Evolutionary conservation across 2,797 vertebrate genomes (phyloP).

Genomic region (Tamandua tetradactyla): DNA sequence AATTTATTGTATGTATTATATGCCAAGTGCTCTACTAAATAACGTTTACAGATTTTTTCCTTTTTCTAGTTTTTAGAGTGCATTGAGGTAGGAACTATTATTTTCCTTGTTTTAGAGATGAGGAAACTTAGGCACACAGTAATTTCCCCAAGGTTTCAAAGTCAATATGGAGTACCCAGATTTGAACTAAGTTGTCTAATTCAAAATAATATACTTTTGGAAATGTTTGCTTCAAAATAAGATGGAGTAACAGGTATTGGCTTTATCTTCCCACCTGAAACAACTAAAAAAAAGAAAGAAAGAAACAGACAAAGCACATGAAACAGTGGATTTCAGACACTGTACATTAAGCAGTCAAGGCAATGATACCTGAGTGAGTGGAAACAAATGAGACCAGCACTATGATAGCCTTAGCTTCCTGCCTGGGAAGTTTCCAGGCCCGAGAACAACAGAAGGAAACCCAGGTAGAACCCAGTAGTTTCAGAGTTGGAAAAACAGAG

Average conservation of each 20-base stretch:
- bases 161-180: background rate
- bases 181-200: background rate
- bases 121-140: too few relatives aligned
- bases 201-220: background rate
- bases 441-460: background rate
- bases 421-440: background rate
- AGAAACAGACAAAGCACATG: background rate
- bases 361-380: background rate
- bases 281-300: too few relatives aligned
- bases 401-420: background rate
- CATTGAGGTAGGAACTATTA: too few relatives aligned
- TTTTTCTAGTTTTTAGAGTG: too few relatives aligned
- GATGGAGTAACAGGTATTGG: background rate
- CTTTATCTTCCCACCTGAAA: background rate
- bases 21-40: too few relatives aligned
- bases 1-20: too few relatives aligned
- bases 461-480: background rate
- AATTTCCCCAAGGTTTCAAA: background rate
- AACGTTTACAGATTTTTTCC: too few relatives aligned
- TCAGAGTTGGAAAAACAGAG: background rate
- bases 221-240: background rate
- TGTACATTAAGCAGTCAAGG: background rate
- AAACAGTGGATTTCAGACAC: background rate
- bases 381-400: background rate
- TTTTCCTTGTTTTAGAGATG: too few relatives aligned